A percentile compares a stretch with the other conserved stretches of the same genome.
These are phyloP conservation scores for Scaeva pyrastri DNA, from an alignment of 2,888 invertebrate genomes.

Conservation along the genomic window DNA sequence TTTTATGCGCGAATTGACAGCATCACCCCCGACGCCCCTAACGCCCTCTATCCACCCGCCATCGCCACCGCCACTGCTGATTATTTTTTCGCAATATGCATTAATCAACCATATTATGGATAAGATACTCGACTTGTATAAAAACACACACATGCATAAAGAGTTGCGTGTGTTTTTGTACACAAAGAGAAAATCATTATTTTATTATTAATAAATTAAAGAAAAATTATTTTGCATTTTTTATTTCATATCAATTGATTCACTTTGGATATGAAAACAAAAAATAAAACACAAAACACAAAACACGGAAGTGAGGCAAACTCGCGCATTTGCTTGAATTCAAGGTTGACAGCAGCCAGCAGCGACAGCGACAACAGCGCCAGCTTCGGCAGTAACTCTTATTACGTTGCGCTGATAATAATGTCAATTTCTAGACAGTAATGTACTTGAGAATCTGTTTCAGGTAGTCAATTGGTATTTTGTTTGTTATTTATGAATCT, in stretches of 20 bases:
- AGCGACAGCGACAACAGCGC: too few species aligned
- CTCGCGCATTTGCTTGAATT: conserved; percentile 41
- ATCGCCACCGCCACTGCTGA: conserved; percentile 21
- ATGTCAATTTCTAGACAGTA: conserved; percentile 60
- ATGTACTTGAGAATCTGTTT: conserved; percentile 71
- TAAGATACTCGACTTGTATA: too few species aligned
- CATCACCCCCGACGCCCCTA: neutral
- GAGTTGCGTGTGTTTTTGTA: conserved; percentile 31
- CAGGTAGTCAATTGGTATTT: conserved; percentile 69
- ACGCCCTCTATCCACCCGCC: neutral
- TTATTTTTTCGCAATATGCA: conserved; percentile 40
- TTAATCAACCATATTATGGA: conserved; percentile 55
- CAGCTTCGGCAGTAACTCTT: neutral
- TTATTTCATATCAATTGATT: conserved; percentile 57
- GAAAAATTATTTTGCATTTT: conserved; percentile 62
- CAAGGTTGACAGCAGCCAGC: conserved; percentile 68
- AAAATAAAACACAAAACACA: neutral
- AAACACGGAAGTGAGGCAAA: conserved; percentile 58
- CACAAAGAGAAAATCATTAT: conserved; percentile 42
- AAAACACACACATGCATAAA: neutral
- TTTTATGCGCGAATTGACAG: conserved; percentile 73
- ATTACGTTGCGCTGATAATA: conserved; percentile 55
- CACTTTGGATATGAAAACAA: conserved; percentile 41
- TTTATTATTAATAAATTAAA: conserved; percentile 51
- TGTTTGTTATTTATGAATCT: conserved; percentile 57